phyloP scores from a whole-genome alignment of 2,888 invertebrate genomes.

The Aleiodes leptofemur region DNA sequence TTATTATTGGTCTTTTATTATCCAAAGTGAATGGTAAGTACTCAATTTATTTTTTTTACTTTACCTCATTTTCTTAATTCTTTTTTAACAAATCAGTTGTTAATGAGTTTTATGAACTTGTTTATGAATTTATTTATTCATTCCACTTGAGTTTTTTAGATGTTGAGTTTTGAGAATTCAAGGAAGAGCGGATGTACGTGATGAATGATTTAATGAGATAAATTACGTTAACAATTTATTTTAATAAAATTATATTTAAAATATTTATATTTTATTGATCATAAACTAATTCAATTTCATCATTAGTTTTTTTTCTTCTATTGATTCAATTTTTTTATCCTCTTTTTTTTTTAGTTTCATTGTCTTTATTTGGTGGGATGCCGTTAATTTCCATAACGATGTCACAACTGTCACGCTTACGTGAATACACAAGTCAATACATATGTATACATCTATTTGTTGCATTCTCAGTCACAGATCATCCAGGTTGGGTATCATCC shows the following conservation, averaged over 20 bases:
- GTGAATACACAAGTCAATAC: constrained; percentile 20
- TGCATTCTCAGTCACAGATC: constrained; percentile 22
- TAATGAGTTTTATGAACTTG: background rate
- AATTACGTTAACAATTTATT: too few relatives aligned
- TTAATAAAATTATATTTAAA: too few relatives aligned
- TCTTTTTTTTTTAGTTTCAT: background rate
- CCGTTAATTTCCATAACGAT: constrained; percentile 33
- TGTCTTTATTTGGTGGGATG: constrained; percentile 25
- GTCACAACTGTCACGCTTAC: constrained; percentile 29
- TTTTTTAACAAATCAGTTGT: background rate
- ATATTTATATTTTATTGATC: too few relatives aligned
- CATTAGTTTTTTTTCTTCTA: too few relatives aligned
- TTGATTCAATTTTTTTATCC: background rate
- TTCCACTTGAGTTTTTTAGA: constrained; percentile 1
- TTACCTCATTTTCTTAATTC: background rate
- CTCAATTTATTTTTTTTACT: constrained; percentile 20
- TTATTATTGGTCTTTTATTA: constrained; percentile 30
- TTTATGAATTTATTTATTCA: constrained; percentile 10
- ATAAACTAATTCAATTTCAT: too few relatives aligned
- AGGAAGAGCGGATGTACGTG: constrained; percentile 44
- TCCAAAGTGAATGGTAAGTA: constrained; percentile 25
- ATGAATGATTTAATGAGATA: constrained; percentile 37
- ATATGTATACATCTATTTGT: constrained; percentile 3
- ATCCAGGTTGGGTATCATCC: constrained; percentile 29
- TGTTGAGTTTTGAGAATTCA: constrained; percentile 14